phyloP scores from a whole-genome alignment of 1,140 invertebrate genomes.

The Brachionus angularis region DNA sequence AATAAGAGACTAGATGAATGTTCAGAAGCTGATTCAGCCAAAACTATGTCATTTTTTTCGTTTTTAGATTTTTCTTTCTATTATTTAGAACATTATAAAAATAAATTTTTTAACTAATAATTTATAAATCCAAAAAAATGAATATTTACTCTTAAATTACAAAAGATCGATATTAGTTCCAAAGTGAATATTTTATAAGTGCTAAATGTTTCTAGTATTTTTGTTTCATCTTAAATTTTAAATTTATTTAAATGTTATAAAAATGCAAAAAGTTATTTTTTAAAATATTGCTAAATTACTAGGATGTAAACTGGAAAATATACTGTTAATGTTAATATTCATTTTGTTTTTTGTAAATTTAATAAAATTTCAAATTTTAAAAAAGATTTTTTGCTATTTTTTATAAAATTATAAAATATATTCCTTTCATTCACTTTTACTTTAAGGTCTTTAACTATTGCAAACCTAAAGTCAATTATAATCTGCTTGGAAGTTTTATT shows the following conservation, averaged over 20 bases:
- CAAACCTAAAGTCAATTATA: too few species aligned
- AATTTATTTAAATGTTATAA: neutral
- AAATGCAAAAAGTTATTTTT: too few species aligned
- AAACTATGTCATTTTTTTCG: neutral
- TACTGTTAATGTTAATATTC: too few species aligned
- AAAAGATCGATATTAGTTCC: constrained; percentile 38
- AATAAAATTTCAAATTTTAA: too few species aligned
- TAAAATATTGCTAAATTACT: constrained; percentile 6
- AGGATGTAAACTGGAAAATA: neutral
- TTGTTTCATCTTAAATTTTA: constrained; percentile 21
- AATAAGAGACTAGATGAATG: neutral
- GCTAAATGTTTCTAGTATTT: constrained; percentile 30
- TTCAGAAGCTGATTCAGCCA: neutral
- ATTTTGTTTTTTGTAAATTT: too few species aligned
- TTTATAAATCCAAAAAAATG: neutral
- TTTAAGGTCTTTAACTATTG: too few species aligned
- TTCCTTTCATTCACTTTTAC: too few species aligned
- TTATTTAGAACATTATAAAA: neutral
- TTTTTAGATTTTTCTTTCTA: constrained; percentile 12
- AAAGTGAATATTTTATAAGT: constrained; percentile 39
- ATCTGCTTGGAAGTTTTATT: too few species aligned
- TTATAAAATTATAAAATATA: too few species aligned
- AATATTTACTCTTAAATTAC: constrained; percentile 8
- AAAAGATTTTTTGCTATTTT: too few species aligned
- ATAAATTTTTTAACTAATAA: neutral